Evolutionary conservation across 2,888 invertebrate genomes (phyloP), one percentile per base, ranked within the genome.

Genomic region (Epiblema foenella): DNA sequence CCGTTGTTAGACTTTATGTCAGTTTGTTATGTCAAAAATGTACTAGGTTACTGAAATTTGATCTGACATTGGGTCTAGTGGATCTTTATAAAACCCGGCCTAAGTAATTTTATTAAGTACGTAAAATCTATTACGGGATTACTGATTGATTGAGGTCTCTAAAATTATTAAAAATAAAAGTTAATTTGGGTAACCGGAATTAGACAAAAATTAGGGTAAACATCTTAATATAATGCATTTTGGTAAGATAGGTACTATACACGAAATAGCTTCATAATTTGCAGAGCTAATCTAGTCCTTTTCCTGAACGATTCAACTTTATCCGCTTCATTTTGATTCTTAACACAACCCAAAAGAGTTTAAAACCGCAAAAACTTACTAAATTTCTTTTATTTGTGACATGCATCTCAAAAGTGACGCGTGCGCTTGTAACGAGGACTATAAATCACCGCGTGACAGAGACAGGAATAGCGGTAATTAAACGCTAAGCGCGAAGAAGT

Each of bases 391-490:
- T 64, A 52, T 64, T 64, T 64, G 52, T 64, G 64, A 64, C 63
- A 52, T 46, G 46, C 33, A 33, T 57, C 58, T 70, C 65, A 66
- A 59, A 51, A 57, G 20, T 37, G 70, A 69, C 73, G 67, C 68
- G 33, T 58, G 72, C 72, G 75, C 74, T 68, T 60, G 68, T 88
- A 89, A 89, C 85, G 87, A 88, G 81, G 77, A 76, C 72, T 75
- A 87, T 89, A 88, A 89, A 88, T 90, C 89, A 89, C 75, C 69
- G 79, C 79, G 79, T 82, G 88, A 85, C 88, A 81, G 85, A 85
- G 78, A 80, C 88, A 78, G 81, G 84, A 86, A 85, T 84, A 82
- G 82, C 52, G 49, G 70, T 84, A 83, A 86, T 87, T 85, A 84
- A 85, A 84, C 81, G 74, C 75, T 79, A 79, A 80, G 76, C 75